Conservation (phyloP, 2,113 vertebrate species). For the Odontesthes bonariensis region DNA sequence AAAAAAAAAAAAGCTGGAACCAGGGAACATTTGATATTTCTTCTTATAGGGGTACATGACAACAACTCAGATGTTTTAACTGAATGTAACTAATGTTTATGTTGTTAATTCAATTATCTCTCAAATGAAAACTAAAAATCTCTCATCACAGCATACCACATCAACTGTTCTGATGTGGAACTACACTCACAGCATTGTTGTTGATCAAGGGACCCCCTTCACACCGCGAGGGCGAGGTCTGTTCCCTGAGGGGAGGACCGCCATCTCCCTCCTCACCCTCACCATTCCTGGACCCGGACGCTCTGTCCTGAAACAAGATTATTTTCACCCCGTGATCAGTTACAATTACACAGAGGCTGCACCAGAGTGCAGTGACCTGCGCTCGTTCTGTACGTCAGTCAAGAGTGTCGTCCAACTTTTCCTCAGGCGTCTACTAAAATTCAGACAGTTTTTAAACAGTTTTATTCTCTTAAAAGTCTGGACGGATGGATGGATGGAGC, state of each 20-base stretch:
- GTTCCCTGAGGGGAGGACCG: slow-evolving; percentile 13
- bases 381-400: too few relatives aligned
- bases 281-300: slow-evolving; percentile 9
- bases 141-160: not conserved
- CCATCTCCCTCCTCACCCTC: slow-evolving; percentile 80
- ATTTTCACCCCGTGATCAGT: not conserved
- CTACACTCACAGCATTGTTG: slow-evolving; percentile 56
- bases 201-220: slow-evolving; percentile 31
- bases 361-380: not conserved
- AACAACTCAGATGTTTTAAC: too few relatives aligned
- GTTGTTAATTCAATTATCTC: too few relatives aligned
- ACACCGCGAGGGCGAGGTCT: not conserved
- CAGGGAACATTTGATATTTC: too few relatives aligned
- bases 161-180: not conserved
- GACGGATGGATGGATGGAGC: not conserved
- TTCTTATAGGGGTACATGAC: too few relatives aligned
- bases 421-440: too few relatives aligned
- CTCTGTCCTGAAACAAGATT: slow-evolving; percentile 46
- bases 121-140: too few relatives aligned
- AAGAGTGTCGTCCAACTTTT: too few relatives aligned
- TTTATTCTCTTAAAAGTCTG: too few relatives aligned
- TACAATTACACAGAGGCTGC: not conserved
- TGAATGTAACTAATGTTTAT: too few relatives aligned
- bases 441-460: too few relatives aligned
- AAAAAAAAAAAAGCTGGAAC: too few relatives aligned